Base-by-base conservation (phyloP, 1,140 invertebrate species). In the Cylas formicarius region DNA sequence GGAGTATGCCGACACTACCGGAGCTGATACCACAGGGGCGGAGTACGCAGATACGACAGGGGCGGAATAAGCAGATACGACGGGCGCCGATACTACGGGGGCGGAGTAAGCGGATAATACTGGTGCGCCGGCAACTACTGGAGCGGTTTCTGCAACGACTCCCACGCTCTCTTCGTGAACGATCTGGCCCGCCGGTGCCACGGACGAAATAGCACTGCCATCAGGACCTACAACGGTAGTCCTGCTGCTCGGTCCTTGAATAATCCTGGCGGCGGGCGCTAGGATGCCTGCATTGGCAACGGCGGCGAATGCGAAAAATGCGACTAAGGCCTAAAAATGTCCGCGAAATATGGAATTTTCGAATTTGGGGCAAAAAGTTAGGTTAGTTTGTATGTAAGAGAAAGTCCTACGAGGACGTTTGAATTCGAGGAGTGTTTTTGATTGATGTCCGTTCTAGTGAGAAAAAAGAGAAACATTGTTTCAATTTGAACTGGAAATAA, bases 221-320 rank as follows among this genome's bases (percentile, higher is more conserved):
- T 59, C 57, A 9, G 57, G 52, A 17, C 57, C 57, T 2, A 54
- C 43, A 5, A 59, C 33, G n/a, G 41, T 55, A 13, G 49, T 49
- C 22, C 51, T 55, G 17, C 42, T 24, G 38, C 57, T 53, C 0
- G 57, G 57, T 33, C 55, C 57, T 49, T 59, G 57, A 19, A 59
- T 45, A 22, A 57, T 48, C 31, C 31, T 42, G 2, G 53, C 44
- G 13, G 52, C 48, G 3, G 54, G 54, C 7, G 49, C 47, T 8
- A 49, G n/a, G 26, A 52, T 21, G 23, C 44, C 38, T 7, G 55
- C 55, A 28, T 41, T 45, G 43, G 49, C 41, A 23, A 41, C 35
- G 24, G 46, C 53, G 23, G 36, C 18, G n/a, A 35, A 14, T 22
- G 40, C 40, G 40, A 43, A 33, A 22, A 43, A 18, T 14, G 31